Evolutionary conservation across 2,888 invertebrate genomes (phyloP).

Genomic region (Eledone cirrhosa): DNA sequence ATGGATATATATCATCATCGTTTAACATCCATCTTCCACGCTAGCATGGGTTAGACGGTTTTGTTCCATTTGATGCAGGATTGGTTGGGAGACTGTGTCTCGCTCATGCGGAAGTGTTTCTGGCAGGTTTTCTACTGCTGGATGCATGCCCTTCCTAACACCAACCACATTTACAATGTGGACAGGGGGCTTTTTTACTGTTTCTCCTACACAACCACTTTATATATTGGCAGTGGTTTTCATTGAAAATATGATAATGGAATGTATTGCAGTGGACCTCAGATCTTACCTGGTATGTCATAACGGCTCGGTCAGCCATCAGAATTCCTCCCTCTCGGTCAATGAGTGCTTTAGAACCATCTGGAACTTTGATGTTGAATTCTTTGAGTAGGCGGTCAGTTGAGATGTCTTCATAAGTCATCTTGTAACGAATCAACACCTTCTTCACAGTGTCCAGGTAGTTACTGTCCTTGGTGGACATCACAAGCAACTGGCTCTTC

Average conservation of each 20-base stretch:
- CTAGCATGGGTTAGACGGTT: too few relatives aligned
- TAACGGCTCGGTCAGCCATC: conserved; percentile 54
- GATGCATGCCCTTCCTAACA: too few relatives aligned
- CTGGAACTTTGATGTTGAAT: conserved; percentile 39
- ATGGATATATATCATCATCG: too few relatives aligned
- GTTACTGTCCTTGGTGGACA: neutral
- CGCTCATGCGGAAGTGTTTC: too few relatives aligned
- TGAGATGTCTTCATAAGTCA: neutral
- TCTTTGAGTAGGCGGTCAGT: neutral
- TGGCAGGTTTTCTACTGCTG: too few relatives aligned
- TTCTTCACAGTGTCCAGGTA: neutral
- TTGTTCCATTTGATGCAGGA: too few relatives aligned
- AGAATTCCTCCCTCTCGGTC: conserved; percentile 59
- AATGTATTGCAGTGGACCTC: neutral
- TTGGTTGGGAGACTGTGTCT: too few relatives aligned
- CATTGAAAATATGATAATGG: neutral
- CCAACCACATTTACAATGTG: too few relatives aligned
- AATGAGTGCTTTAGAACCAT: conserved; percentile 43
- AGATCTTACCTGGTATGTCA: conserved; percentile 57
- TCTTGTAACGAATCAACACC: neutral
- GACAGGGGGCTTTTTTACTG: too few relatives aligned
- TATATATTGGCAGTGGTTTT: too few relatives aligned
- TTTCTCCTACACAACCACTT: too few relatives aligned
- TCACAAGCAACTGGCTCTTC: neutral
- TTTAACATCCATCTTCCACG: too few relatives aligned